Evolutionary conservation across 2,888 invertebrate genomes (phyloP).

Genomic region (Thumatha senex): DNA sequence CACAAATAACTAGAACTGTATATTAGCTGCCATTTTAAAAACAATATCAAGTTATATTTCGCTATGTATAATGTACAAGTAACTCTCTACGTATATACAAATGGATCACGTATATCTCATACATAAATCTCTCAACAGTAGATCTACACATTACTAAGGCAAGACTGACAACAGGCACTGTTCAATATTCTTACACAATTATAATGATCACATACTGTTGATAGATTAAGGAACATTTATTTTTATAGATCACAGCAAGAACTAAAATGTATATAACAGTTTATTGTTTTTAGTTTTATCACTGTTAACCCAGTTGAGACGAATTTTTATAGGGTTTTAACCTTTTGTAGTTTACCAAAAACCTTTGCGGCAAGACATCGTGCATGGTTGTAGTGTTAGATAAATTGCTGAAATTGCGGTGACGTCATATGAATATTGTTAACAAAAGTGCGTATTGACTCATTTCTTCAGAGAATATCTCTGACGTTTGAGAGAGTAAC

Average conservation of each 20-base stretch:
- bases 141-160: conserved; percentile 50
- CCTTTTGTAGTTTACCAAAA: too few species aligned
- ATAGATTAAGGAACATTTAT: conserved; percentile 5
- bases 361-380: too few species aligned
- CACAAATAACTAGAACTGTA: background rate
- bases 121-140: conserved; percentile 32
- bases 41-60: conserved; percentile 20
- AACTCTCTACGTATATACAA: conserved; percentile 34
- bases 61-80: conserved; percentile 22
- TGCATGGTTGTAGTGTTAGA: too few species aligned
- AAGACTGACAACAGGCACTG: conserved; percentile 58
- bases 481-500: too few species aligned
- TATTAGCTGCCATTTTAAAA: conserved; percentile 21
- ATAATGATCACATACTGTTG: conserved; percentile 17
- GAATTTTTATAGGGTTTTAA: too few species aligned
- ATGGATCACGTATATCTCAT: conserved; percentile 24
- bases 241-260: conserved; percentile 13
- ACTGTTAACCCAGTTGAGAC: too few species aligned
- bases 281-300: too few species aligned
- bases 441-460: too few species aligned
- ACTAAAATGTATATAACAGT: background rate
- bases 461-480: too few species aligned
- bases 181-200: conserved; percentile 23
- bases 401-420: too few species aligned
- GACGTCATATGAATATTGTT: too few species aligned